These are phyloP conservation scores for Blastobasis lacticolella DNA, from an alignment of 2,888 invertebrate genomes.

Conservation along the genomic window DNA sequence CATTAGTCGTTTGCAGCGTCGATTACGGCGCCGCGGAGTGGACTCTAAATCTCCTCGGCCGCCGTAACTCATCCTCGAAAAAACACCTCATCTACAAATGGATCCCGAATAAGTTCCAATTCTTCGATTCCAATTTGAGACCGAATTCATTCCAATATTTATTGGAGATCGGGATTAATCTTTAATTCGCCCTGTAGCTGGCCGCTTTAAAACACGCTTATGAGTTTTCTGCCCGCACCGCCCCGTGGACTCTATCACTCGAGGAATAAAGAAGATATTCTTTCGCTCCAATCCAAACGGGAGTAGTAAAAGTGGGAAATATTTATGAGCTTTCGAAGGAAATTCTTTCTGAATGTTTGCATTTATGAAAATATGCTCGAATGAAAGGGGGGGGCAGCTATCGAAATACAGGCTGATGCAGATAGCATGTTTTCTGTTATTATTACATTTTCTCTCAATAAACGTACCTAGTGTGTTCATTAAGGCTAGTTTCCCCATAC, in stretches of 20 bases:
- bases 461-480: too few species aligned
- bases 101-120: conserved; percentile 64
- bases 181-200: conserved; percentile 53
- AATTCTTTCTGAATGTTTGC: conserved; percentile 73
- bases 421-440: too few species aligned
- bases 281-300: conserved; percentile 20
- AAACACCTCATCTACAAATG: conserved; percentile 70
- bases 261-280: conserved; percentile 24
- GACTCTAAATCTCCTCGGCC: conserved; percentile 24
- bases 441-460: too few species aligned
- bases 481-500: too few species aligned
- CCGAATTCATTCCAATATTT: conserved; percentile 66
- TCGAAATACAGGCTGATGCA: conserved; percentile 16
- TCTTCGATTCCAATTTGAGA: conserved; percentile 68
- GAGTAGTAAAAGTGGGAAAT: conserved; percentile 68
- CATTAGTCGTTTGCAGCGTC: conserved; percentile 11
- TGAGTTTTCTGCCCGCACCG: conserved; percentile 26
- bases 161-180: conserved; percentile 69
- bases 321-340: conserved; percentile 73
- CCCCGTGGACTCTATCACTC: conserved; percentile 24
- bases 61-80: conserved; percentile 46
- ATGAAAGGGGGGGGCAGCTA: conserved; percentile 46
- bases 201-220: conserved; percentile 65
- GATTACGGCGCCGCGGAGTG: conserved; percentile 15
- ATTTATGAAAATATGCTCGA: conserved; percentile 73